These are phyloP conservation scores for Stichopus chloronotus DNA, from an alignment of 35 echinoderm and acorn worm species.

Conservation along the genomic window DNA sequence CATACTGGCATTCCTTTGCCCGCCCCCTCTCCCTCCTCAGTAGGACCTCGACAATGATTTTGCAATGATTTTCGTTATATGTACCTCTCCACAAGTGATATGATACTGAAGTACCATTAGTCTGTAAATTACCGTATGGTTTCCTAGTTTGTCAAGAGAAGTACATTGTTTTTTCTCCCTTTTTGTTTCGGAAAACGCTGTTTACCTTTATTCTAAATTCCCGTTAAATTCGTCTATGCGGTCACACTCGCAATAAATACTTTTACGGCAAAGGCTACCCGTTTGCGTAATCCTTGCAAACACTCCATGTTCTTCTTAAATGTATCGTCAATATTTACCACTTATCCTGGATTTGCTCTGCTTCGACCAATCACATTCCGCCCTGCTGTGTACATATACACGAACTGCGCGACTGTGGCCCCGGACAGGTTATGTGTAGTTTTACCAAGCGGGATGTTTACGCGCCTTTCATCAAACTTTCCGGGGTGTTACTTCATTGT, in stretches of 20 bases:
- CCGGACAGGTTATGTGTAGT: background rate
- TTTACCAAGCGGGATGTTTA: background rate
- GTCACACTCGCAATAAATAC: conserved; percentile 10
- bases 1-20: too few species aligned
- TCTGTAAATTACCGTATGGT: too few species aligned
- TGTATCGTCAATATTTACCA: conserved; percentile 32
- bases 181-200: background rate
- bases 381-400: background rate
- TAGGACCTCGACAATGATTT: too few species aligned
- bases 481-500: background rate
- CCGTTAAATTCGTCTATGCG: conserved; percentile 13
- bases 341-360: conserved; percentile 19
- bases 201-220: background rate
- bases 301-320: conserved; percentile 19
- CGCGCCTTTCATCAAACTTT: conserved; percentile 15
- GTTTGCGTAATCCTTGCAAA: conserved; percentile 32
- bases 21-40: too few species aligned
- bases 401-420: background rate
- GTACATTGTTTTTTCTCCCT: background rate
- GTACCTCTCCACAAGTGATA: too few species aligned
- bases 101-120: too few species aligned
- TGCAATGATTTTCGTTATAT: too few species aligned
- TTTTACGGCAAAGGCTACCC: background rate
- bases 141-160: background rate
- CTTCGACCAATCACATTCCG: conserved; percentile 36